Evolutionary conservation across 1,140 invertebrate genomes (phyloP), one percentile per base, ranked within the genome.

Genomic region (Platyura marginata): DNA sequence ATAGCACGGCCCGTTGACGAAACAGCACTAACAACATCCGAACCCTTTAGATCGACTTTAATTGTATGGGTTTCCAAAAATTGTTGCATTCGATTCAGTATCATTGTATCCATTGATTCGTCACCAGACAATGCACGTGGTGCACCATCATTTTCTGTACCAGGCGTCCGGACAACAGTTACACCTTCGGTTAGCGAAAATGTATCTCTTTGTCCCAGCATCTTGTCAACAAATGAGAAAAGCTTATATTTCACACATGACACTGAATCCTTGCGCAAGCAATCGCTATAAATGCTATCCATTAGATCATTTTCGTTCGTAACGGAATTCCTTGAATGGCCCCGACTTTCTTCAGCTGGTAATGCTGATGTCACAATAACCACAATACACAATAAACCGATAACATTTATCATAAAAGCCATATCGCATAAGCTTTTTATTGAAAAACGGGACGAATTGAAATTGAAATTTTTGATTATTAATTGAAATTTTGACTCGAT

Each of bases 221-320:
- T 77, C 56, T 84, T 83, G 61, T 86, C 82, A 21, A 85, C 77
- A 58, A 77, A 83, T 1, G 78, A 75, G 64, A 84, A 83, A 47
- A 87, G 70, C 56, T 85, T 86, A 65, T 82, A 81, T 57, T 85
- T 86, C 46, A 86, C 70, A 55, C 82, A 87, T 57, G 74, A 75
- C 22, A 79, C 72, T 2, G 81, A 81, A 52, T 85, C 81, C 60
- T 84, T 85, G 47, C 74, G 70, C 40, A 83, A 56, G 51, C 82
- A 87, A 48, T 87, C 81, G 47, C 66, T 70, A 56, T 83, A 75
- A 49, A 80, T 76, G 49, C 72, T 74, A 49, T 79, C 74, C 67
- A 79, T 69, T 20, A 83, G 68, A 48, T 87, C 81, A 51, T 81
- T 81, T 45, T 80, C 77, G 37, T 69, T 71, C 48, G 70, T 68